Conservation (phyloP, 2,797 vertebrate genomes). For the Hephaestus fuliginosus region DNA sequence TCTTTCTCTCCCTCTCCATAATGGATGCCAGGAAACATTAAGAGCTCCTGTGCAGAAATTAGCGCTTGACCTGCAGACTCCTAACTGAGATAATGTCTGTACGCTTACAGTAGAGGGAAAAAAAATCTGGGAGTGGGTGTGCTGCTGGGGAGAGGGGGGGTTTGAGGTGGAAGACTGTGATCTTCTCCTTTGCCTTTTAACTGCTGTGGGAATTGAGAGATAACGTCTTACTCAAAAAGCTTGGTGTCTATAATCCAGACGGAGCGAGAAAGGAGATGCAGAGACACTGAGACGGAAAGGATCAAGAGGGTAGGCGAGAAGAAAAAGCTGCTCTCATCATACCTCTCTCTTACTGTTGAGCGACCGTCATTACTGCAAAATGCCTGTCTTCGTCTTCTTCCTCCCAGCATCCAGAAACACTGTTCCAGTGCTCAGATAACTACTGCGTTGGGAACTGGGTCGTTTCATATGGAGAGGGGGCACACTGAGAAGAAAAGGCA, state of each 20-base stretch:
- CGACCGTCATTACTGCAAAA: conserved; percentile 67
- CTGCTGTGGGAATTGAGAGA: conserved; percentile 75
- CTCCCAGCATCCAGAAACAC: conserved; percentile 47
- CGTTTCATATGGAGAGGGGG: conserved; percentile 54
- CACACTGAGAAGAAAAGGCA: not conserved
- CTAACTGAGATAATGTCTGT: conserved; percentile 75
- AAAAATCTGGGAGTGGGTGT: conserved; percentile 18
- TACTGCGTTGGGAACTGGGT: conserved; percentile 36
- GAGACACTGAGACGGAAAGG: conserved; percentile 58
- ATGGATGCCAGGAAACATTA: conserved; percentile 81
- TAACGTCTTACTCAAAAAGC: conserved; percentile 71
- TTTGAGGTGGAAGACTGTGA: conserved; percentile 61
- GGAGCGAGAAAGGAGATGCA: conserved; percentile 44
- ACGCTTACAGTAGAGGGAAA: conserved; percentile 51
- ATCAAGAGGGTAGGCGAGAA: conserved; percentile 60
- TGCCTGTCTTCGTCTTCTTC: conserved; percentile 38
- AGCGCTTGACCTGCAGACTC: conserved; percentile 76
- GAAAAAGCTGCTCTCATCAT: conserved; percentile 69
- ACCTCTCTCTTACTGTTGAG: conserved; percentile 59
- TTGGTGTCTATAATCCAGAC: conserved; percentile 69
- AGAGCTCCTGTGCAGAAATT: conserved; percentile 78
- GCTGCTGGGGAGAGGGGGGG: conserved; percentile 29
- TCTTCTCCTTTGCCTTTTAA: conserved; percentile 75
- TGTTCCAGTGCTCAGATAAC: conserved; percentile 51
- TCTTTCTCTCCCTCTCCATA: conserved; percentile 68